Percentiles rank a stretch among this genome's conserved stretches.
phyloP scores from a whole-genome alignment of 2,113 vertebrate species.

The Platichthys stellatus region DNA sequence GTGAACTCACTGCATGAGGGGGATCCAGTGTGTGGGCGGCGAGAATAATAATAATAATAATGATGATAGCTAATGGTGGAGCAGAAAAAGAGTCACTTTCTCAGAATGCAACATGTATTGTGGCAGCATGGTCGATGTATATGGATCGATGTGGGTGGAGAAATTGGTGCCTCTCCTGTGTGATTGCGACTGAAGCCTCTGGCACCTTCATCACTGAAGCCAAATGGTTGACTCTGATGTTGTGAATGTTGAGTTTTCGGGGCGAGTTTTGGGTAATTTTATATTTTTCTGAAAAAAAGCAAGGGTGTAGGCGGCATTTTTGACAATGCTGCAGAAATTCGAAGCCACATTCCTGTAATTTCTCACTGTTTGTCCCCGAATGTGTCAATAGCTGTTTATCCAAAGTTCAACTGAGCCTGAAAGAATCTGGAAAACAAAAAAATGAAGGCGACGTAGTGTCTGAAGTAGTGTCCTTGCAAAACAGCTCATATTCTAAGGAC shows the following conservation, averaged over 20 bases:
- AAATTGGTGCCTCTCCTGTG: not conserved
- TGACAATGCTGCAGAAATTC: no score
- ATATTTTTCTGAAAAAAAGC: no score
- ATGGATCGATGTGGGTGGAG: not conserved
- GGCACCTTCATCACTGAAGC: not conserved
- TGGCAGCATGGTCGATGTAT: not conserved
- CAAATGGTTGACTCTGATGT: not conserved
- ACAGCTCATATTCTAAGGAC: no score
- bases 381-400: no score
- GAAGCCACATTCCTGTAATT: no score
- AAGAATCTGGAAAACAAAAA: no score
- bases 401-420: no score
- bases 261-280: no score
- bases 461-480: no score
- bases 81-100: not conserved
- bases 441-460: no score
- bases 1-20: conserved; percentile 12
- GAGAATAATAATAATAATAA: conserved; percentile 17
- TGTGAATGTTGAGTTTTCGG: not conserved
- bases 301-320: no score
- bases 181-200: not conserved
- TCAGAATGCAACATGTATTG: conserved; percentile 14
- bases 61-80: conserved; percentile 7
- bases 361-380: no score
- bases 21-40: conserved; percentile 7